Evolutionary conservation across 1,140 invertebrate genomes (phyloP).

Genomic region (Brachionus calyciflorus): DNA sequence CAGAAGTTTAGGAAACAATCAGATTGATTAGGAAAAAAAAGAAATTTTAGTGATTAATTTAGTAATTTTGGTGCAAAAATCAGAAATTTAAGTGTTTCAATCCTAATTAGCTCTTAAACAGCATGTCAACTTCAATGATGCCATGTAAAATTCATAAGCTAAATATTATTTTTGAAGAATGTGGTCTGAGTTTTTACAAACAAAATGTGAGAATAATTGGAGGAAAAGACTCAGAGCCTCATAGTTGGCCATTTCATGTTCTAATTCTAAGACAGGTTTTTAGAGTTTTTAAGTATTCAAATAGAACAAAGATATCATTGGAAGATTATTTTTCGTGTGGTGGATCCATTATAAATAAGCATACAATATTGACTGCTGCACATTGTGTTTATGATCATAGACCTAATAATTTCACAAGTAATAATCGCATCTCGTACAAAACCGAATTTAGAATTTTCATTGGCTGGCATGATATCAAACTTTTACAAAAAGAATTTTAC

Average conservation of each 20-base stretch:
- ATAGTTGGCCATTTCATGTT: slow-evolving; percentile 38
- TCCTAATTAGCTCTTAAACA: too few species aligned
- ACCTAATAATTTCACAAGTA: background rate
- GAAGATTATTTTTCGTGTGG: slow-evolving; percentile 3
- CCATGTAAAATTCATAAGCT: background rate
- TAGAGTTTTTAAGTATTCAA: background rate
- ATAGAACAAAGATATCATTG: background rate
- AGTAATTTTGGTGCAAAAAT: too few species aligned
- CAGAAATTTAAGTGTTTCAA: too few species aligned
- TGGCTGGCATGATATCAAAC: background rate
- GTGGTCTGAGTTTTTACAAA: background rate
- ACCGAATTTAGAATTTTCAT: slow-evolving; percentile 3
- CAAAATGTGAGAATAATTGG: slow-evolving; percentile 28
- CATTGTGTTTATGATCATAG: slow-evolving; percentile 37
- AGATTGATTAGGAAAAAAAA: too few species aligned
- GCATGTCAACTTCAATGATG: too few species aligned
- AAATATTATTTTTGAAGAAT: background rate
- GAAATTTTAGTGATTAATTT: too few species aligned
- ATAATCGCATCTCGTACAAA: background rate
- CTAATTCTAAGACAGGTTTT: background rate
- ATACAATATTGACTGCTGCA: slow-evolving; percentile 21
- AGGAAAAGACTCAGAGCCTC: background rate
- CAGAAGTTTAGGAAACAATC: too few species aligned
- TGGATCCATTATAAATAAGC: slow-evolving; percentile 3
- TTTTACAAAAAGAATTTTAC: background rate